Percentiles rank a stretch among this genome's conserved stretches.
Evolutionary conservation across 2,113 vertebrate species (phyloP).

Genomic region (Hucho hucho): DNA sequence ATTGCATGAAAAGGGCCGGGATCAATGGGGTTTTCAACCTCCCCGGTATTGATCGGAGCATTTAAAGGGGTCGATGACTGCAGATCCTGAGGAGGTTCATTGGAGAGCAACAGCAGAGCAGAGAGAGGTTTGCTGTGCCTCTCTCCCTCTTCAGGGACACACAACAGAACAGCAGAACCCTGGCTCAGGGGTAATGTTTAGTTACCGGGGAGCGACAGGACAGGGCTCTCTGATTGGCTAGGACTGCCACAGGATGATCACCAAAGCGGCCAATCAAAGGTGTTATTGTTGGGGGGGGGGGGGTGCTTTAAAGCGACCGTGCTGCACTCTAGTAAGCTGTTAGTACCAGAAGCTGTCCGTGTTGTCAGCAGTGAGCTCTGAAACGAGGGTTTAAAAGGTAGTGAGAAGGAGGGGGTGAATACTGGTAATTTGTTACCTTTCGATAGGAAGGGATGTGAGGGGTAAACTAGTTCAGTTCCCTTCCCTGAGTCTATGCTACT

Average conservation of each 20-base stretch:
- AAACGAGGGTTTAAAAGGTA: too few species aligned
- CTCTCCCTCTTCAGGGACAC: conserved; percentile 1
- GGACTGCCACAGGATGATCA: background rate
- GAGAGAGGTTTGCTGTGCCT: background rate
- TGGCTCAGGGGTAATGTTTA: background rate
- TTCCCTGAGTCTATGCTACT: too few species aligned
- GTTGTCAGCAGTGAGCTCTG: too few species aligned
- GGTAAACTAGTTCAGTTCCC: too few species aligned
- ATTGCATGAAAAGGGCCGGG: conserved; percentile 55
- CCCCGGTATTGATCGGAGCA: conserved; percentile 66
- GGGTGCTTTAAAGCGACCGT: too few species aligned
- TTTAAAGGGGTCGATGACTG: conserved; percentile 68
- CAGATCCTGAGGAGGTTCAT: conserved; percentile 56
- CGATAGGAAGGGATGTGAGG: too few species aligned
- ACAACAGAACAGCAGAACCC: background rate
- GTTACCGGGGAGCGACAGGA: too few species aligned
- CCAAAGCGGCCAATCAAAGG: conserved; percentile 20
- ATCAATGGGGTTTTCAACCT: conserved; percentile 71
- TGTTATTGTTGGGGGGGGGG: background rate
- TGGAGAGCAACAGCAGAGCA: background rate
- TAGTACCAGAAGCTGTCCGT: too few species aligned
- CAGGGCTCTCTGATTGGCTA: conserved; percentile 10
- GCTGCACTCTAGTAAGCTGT: too few species aligned
- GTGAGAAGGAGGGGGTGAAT: too few species aligned
- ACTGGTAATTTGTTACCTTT: too few species aligned